Base-by-base conservation (phyloP, 1,140 invertebrate genomes). In the Nixonia krombeini region DNA sequence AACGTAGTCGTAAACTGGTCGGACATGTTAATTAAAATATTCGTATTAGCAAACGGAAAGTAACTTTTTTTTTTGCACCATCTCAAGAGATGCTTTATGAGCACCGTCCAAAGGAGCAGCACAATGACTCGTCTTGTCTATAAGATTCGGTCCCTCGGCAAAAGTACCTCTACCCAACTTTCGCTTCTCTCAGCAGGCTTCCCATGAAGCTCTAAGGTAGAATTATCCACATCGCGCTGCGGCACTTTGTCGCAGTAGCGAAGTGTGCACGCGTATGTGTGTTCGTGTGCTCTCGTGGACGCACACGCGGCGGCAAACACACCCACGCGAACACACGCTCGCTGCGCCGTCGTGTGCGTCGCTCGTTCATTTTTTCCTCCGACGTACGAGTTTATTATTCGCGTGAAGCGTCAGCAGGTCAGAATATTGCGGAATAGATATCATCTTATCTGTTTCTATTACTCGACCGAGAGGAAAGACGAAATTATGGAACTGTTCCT, bases 221-320 rank as follows among this genome's bases (percentile, higher is more conserved):
- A 33, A 33, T 33, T 26, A 26, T 26, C 25, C 25, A 26, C 25
- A 59, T 50, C 47, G 56, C 51, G 57, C 46, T 68, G 65, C 65
- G 57, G 62, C 65, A 57, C 40, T 68, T 68, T 68, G 65, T 68
- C 57, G 65, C 57, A 62, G 46, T 62, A 62, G 52, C 57, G 52
- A 52, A n/a, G n/a, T 68, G 46, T 46, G 33, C 46, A 57, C 52
- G 58, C 55, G 51, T 52, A 50, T 29, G 47, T 57, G 52, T 42
- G 26, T 17, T 16, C 15, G 37, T 40, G 8, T 31, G 8, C 8
- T 10, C 5, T 1, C n/a, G 38, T 53, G 16, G 13, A 25, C 46
- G 33, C 29, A 31, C 8, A 21, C 21, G 6, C 21, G 21, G 2
- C 6, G 2, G 6, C 6, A 31, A 33, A 42, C 23, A 29, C 10